These are phyloP conservation scores for Andrena haemorrhoa DNA, from an alignment of 2,888 invertebrate species.

Conservation along the genomic window DNA sequence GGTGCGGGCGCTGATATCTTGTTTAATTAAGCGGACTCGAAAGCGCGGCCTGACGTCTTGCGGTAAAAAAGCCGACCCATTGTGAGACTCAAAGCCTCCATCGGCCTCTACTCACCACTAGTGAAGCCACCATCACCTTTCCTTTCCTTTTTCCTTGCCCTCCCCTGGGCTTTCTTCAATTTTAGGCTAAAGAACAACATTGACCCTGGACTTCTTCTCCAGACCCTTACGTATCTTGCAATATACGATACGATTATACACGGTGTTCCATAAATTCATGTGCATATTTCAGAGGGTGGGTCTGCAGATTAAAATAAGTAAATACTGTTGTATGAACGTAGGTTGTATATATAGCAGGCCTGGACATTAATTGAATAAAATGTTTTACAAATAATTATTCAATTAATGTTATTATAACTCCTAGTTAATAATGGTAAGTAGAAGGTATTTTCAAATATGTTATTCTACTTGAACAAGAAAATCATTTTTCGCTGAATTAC, in stretches of 20 bases:
- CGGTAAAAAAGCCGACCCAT: constrained; percentile 67
- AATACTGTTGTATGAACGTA: too few species aligned
- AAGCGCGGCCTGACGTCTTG: constrained; percentile 65
- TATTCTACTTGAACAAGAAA: too few species aligned
- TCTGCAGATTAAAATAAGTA: too few species aligned
- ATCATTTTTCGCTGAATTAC: too few species aligned
- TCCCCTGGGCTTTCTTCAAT: constrained; percentile 20
- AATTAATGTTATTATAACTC: too few species aligned
- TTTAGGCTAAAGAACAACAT: constrained; percentile 47
- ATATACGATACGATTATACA: not conserved
- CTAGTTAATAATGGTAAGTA: too few species aligned
- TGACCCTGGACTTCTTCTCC: not conserved
- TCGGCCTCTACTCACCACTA: constrained; percentile 50
- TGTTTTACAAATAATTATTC: too few species aligned
- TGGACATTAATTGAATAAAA: too few species aligned
- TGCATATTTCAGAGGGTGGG: too few species aligned
- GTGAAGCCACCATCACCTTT: constrained; percentile 35
- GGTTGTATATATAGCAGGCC: too few species aligned
- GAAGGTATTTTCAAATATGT: too few species aligned
- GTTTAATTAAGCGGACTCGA: constrained; percentile 76
- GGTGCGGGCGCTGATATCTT: constrained; percentile 72
- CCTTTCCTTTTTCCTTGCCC: not conserved
- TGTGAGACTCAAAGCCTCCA: constrained; percentile 65
- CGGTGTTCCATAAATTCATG: too few species aligned
- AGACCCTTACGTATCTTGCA: not conserved